Evolutionary conservation across 2,113 vertebrate genomes (phyloP).

Genomic region (Acinonyx jubatus): DNA sequence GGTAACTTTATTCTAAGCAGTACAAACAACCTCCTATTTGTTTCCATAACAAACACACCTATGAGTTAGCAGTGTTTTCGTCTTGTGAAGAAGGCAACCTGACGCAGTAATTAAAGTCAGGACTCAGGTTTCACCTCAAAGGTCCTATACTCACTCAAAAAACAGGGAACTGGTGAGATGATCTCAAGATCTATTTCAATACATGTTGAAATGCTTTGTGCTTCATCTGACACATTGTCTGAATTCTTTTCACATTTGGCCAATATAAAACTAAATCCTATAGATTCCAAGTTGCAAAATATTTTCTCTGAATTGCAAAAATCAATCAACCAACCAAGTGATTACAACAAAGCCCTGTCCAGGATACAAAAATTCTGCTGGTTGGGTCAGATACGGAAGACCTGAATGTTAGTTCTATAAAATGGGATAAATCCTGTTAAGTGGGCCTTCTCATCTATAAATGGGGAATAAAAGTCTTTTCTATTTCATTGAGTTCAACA

Average conservation of each 20-base stretch:
- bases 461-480: background rate
- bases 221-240: background rate
- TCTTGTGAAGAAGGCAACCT: background rate
- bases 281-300: background rate
- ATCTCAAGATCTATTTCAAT: background rate
- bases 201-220: background rate
- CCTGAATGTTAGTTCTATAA: background rate
- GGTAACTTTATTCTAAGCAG: slow-evolving; percentile 12
- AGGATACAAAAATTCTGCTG: background rate
- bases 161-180: background rate
- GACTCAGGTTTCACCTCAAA: background rate
- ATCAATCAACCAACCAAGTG: background rate
- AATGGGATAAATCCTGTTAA: background rate
- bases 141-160: background rate
- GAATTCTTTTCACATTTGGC: background rate
- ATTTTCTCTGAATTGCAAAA: background rate
- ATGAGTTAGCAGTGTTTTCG: background rate
- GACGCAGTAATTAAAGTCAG: background rate
- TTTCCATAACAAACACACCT: background rate
- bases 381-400: background rate
- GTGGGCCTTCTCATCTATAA: background rate
- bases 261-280: slow-evolving; percentile 15
- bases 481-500: background rate
- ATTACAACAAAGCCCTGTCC: background rate
- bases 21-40: background rate